Evolutionary conservation across 1,140 invertebrate species (phyloP).

Genomic region (Orchesella cincta): DNA sequence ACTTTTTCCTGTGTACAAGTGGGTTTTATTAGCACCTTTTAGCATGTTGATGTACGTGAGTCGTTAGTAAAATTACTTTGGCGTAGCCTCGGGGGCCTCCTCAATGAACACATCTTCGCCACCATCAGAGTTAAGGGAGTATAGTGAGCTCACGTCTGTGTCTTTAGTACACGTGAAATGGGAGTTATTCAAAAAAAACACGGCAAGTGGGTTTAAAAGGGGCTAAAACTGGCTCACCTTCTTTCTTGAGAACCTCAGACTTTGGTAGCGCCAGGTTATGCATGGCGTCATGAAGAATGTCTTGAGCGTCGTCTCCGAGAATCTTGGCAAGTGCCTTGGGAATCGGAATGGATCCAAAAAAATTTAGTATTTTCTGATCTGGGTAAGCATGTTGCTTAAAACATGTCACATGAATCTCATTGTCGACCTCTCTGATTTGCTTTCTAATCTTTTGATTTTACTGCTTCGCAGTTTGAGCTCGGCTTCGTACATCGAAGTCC

Average conservation of each 20-base stretch:
- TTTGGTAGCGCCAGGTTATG: constrained; percentile 53
- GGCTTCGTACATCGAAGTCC: constrained; percentile 74
- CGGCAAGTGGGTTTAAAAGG: neutral
- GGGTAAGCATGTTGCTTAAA: neutral
- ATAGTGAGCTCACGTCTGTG: constrained; percentile 64
- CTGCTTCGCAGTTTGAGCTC: constrained; percentile 74
- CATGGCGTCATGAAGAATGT: constrained; percentile 52
- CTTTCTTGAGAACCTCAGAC: constrained; percentile 57
- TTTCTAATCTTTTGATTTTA: constrained; percentile 76
- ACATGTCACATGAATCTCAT: constrained; percentile 69
- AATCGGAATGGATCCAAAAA: neutral
- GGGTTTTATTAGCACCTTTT: too few relatives aligned
- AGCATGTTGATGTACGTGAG: neutral
- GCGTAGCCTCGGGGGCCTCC: constrained; percentile 53
- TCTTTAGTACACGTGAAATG: constrained; percentile 55
- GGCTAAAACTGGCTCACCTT: constrained; percentile 58
- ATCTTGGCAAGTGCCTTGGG: constrained; percentile 62
- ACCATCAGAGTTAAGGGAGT: constrained; percentile 63
- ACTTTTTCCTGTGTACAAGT: constrained; percentile 32
- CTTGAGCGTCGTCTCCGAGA: constrained; percentile 61
- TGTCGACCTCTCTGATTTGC: constrained; percentile 75
- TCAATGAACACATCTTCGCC: constrained; percentile 60
- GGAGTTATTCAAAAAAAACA: neutral
- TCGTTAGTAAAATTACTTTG: constrained; percentile 28
- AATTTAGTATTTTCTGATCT: neutral